phyloP scores from a whole-genome alignment of 2,888 invertebrate genomes.

The Philopedon plagiatum region DNA sequence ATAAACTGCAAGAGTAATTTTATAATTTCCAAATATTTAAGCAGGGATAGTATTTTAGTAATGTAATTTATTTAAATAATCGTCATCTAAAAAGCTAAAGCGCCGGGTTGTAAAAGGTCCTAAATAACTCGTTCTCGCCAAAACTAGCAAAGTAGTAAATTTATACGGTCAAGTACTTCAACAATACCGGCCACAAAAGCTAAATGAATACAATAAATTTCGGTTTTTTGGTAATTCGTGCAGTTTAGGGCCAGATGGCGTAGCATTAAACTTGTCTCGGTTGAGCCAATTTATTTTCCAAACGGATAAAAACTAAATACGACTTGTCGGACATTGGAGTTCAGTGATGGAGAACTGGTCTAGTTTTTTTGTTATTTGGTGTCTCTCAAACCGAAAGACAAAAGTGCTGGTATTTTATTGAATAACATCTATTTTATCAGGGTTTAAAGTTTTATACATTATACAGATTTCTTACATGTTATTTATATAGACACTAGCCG shows the following conservation, averaged over 20 bases:
- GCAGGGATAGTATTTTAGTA: too few species aligned
- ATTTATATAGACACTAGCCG: too few species aligned
- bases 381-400: background rate
- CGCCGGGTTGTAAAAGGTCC: background rate
- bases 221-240: conserved; percentile 25
- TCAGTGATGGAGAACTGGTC: background rate
- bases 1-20: too few species aligned
- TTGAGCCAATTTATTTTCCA: conserved; percentile 39
- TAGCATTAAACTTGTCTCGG: conserved; percentile 33
- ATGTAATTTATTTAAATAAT: conserved; percentile 37
- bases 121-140: conserved; percentile 1
- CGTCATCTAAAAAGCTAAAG: background rate
- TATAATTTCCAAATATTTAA: too few species aligned
- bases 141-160: conserved; percentile 35
- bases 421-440: too few species aligned
- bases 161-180: conserved; percentile 36
- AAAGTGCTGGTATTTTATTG: background rate
- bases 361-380: background rate
- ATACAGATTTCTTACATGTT: too few species aligned
- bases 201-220: conserved; percentile 45
- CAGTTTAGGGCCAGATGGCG: conserved; percentile 40
- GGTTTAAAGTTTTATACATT: too few species aligned
- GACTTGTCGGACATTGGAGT: conserved; percentile 19
- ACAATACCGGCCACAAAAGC: conserved; percentile 33
- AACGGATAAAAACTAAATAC: conserved; percentile 33